Evolutionary conservation across 2,888 invertebrate species (phyloP), one percentile per base, ranked within the genome.

Genomic region (Limnephilus rhombicus): DNA sequence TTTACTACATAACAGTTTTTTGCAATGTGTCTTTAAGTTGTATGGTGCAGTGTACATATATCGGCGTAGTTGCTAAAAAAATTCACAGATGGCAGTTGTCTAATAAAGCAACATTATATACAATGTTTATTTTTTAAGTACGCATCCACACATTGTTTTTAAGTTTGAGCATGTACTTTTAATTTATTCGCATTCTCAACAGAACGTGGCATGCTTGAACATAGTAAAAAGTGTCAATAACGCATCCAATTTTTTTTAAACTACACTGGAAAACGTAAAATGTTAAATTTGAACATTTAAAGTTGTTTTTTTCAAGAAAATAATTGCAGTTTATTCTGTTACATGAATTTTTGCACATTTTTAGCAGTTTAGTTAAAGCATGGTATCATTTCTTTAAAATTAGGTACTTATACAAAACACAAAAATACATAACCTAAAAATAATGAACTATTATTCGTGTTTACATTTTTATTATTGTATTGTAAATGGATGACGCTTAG

Each of bases 341-440:
- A 37, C 18, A 1, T 34, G 83, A 83, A 83, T 37, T 31, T 13
- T 83, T 37, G 37, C 37, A 31, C 24, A 4, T 7, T 12, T 31
- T 83, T 34, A 83, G 31, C 18, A 37, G 5, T 68, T 68, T 9
- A 68, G 24, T 68, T 24, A 68, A 68, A 68, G 68, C 68, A 24
- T n/a, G 24, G 68, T 68, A 3, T 68, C 68, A 68, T 24, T n/a
- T 68, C 68, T 24, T 68, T 24, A 68, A n/a, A 68, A 24, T 68
- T 68, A n/a, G n/a, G n/a, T n/a, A 68, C 68, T 68, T 7, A 83
- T 37, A 83, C 37, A 11, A 83, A 37, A 83, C 37, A 83, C 83
- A 83, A 41, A 83, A 83, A 37, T 68, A 68, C 68, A 83, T 83
- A 83, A 18, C 41, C 83, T 83, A 24, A 83, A 83, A 83, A 83